A percentile compares a stretch with the other conserved stretches of the same genome.
These are phyloP conservation scores for Metopia argyrocephala DNA, from an alignment of 2,888 invertebrate genomes.

Conservation along the genomic window DNA sequence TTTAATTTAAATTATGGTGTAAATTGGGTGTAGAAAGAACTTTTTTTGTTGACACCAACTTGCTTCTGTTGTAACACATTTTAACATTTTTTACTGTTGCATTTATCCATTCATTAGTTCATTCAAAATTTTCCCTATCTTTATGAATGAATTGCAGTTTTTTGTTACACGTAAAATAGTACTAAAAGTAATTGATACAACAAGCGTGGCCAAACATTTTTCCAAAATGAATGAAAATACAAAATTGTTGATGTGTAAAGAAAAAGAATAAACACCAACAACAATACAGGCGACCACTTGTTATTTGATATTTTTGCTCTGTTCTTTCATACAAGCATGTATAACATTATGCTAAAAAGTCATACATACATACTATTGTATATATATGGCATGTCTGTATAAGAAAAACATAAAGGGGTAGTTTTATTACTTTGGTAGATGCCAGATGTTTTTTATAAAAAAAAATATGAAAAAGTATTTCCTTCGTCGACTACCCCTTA, in stretches of 20 bases:
- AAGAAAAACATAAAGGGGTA: background rate
- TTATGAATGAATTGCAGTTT: constrained; percentile 12
- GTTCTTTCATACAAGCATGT: background rate
- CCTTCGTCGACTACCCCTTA: too few species aligned
- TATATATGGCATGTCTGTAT: too few species aligned
- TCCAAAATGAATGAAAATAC: constrained; percentile 3
- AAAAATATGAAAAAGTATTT: too few species aligned
- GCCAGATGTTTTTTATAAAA: background rate
- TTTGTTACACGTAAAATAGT: background rate
- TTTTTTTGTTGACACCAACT: too few species aligned
- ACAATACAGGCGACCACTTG: constrained; percentile 2
- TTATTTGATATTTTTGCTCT: background rate
- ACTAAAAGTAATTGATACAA: background rate
- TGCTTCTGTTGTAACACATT: too few species aligned
- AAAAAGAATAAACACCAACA: background rate
- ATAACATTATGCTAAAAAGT: background rate
- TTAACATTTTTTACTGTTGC: background rate
- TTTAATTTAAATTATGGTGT: too few species aligned
- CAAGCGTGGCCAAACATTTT: background rate
- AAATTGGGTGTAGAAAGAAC: too few species aligned
- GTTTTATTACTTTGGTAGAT: background rate
- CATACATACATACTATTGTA: too few species aligned
- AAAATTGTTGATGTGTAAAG: constrained; percentile 27
- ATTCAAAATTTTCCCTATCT: too few species aligned
- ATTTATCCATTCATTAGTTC: background rate